Evolutionary conservation across 2,113 vertebrate genomes (phyloP), one percentile per base, ranked within the genome.

Genomic region (Xyrauchen texanus): DNA sequence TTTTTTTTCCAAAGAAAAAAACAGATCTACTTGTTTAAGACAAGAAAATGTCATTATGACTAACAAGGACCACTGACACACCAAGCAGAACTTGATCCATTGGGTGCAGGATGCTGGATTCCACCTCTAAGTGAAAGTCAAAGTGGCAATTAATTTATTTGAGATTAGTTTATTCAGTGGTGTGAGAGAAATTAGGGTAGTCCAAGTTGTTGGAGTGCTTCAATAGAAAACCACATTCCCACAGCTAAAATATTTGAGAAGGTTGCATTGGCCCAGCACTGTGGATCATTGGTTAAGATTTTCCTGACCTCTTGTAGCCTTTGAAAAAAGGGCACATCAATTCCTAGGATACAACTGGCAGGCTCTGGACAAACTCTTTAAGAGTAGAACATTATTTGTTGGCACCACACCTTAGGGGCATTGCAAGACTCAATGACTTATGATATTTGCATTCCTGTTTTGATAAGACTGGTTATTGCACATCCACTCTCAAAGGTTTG

Each of bases 201-300:
- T 13, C 34, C 60, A 46, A 53, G 55, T 47, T 52, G 60, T 78
- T 67, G 46, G 15, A 58, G 70, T 65, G 65, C 34, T 82, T 83
- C 65, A 74, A 73, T 34, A 62, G 75, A 82, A 82, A 90, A 88
- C 87, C 90, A 85, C 90, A 88, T 89, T 89, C 87, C 84, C 89
- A 89, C 76, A 88, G 80, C 75, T 67, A 80, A 81, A 83, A 78
- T 75, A 85, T 49, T 34, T 74, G 60, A 70, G 44, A 78, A 80
- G 81, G 80, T 87, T 82, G 45, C 73, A 76, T 82, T 85, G 81
- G 85, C 77, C 72, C 15, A 53, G 65, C 73, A 78, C 80, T 63
- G 77, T 76, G 49, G 66, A 70, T 79, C 66, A 69, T 47, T 34
- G 71, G 79, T 34, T 34, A 34, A 34, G 21, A 34, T 34, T 34